Conservation (phyloP, 2,113 vertebrate species). For the Argyrosomus japonicus region DNA sequence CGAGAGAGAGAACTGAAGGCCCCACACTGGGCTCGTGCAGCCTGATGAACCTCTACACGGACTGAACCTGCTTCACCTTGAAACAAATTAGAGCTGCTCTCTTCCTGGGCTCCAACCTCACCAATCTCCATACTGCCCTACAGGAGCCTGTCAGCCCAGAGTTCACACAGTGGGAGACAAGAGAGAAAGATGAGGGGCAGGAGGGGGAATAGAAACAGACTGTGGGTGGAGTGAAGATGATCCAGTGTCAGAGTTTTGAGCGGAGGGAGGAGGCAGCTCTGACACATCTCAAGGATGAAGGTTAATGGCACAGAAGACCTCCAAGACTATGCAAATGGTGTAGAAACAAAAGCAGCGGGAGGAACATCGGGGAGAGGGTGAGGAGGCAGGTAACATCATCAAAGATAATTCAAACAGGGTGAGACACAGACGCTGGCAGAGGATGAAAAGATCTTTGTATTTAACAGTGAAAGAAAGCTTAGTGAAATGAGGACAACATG, state of each 20-base stretch:
- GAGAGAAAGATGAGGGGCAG: conserved; percentile 47
- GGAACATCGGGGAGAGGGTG: neutral
- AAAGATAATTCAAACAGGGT: conserved; percentile 32
- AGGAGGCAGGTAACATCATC: neutral
- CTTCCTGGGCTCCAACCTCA: conserved; percentile 45
- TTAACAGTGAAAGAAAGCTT: conserved; percentile 10
- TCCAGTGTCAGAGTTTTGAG: conserved; percentile 43
- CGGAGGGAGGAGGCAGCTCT: conserved; percentile 41
- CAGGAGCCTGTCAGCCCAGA: conserved; percentile 67
- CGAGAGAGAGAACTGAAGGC: conserved; percentile 11
- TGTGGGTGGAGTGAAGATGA: conserved; percentile 58
- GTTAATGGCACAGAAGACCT: conserved; percentile 71
- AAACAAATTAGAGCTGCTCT: conserved; percentile 73
- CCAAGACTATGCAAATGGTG: conserved; percentile 61
- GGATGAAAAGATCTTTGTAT: neutral
- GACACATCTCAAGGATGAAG: conserved; percentile 65
- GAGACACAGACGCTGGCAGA: neutral
- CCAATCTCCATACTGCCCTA: conserved; percentile 55
- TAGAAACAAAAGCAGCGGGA: conserved; percentile 16
- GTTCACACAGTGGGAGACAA: conserved; percentile 65
- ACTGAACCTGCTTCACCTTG: conserved; percentile 78
- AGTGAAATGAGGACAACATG: neutral
- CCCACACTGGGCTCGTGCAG: conserved; percentile 41
- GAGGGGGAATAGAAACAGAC: conserved; percentile 47
- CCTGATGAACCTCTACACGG: conserved; percentile 40